Evolutionary conservation across 2,888 invertebrate genomes (phyloP), one percentile per base, ranked within the genome.

Genomic region (Arge pagana): DNA sequence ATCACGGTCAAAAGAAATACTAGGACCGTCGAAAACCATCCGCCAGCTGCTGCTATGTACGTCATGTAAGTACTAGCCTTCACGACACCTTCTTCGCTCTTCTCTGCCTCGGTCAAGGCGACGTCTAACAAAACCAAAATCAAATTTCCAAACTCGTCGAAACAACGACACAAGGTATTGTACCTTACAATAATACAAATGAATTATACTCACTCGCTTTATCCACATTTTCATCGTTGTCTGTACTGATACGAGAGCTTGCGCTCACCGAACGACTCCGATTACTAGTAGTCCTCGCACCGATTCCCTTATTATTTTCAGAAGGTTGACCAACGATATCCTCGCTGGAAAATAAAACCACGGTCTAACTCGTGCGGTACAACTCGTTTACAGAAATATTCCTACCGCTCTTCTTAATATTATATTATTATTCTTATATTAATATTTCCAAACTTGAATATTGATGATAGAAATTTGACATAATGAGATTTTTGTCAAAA

Each of bases 21-120:
- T 24, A 79, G 62, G 30, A 76, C 55, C 28, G 75, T 63, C 0
- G 80, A 57, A 1, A 77, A 50, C 50, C 72, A 77, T 5, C 82
- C 81, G 11, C 83, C 83, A 4, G 79, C 79, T 52, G 82, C 80
- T 61, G 74, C 64, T 19, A 84, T 72, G 61, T 85, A 86, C 13
- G 68, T 61, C 13, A 69, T 62, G 64, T 82, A 82, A 1, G 79
- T 78, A 4, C 65, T 56, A 8, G 60, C 56, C 15, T 71, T 72
- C n/a, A 82, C 75, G 5, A 65, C 63, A 1, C 78, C 78, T 8
- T 11, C 35, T 28, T 31, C 11, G 11, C 37, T 23, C 15, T 28
- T 18, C n/a, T 42, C 35, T 30, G 35, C 21, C 7, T 15, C 40
- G 0, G 31, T 52, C 37, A 28, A 11, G 8, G 10, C 21, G 23